Base-by-base conservation (phyloP, 2,888 invertebrate species). In the Hydroisotoma schaefferi region DNA sequence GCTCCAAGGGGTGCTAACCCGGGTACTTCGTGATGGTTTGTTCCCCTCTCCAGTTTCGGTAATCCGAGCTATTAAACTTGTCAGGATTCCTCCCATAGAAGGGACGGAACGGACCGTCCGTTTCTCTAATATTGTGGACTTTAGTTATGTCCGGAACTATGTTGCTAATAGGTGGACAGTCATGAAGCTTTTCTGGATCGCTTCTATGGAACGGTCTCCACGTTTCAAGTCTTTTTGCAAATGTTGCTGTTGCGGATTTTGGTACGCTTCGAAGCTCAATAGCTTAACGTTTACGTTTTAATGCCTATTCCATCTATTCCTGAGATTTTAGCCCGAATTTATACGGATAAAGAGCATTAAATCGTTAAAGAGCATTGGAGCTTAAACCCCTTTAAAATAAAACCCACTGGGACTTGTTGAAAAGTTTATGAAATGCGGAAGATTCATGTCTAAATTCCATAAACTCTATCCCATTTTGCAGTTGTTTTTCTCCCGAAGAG, bases 71-170 rank as follows among this genome's bases (percentile, higher is more conserved):
- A 53, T 63, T 1, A 55, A 56, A 33, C 28, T 56, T 6, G 43
- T 63, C 15, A 58, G 43, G 40, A 55, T 63, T 8, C 56, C 58
- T 2, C 62, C 62, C n/a, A 49, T 63, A 10, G 59, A 55, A 28
- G 59, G 62, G 2, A 46, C 52, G 23, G 59, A 63, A 27, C 47
- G 47, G 43, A 37, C 48, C 2, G 56, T 55, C 23, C 28, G 47
- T 33, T 63, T 55, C 55, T 55, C 59, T 2, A 59, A 63, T 25
- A 29, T 59, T 2, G 52, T 63, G 26, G 40, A 55, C 12, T 22
- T 49, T n/a, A 22, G 27, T 18, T 58, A 40, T 44, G n/a, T 59
- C 6, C 23, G 59, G 23, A 55, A 37, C n/a, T 55, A 18, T n/a
- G 59, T 63, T 2, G 2, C n/a, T 12, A 27, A 26, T 2, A 25